These are phyloP conservation scores for Alcedo atthis DNA, from an alignment of 2,797 vertebrate species.

Conservation along the genomic window DNA sequence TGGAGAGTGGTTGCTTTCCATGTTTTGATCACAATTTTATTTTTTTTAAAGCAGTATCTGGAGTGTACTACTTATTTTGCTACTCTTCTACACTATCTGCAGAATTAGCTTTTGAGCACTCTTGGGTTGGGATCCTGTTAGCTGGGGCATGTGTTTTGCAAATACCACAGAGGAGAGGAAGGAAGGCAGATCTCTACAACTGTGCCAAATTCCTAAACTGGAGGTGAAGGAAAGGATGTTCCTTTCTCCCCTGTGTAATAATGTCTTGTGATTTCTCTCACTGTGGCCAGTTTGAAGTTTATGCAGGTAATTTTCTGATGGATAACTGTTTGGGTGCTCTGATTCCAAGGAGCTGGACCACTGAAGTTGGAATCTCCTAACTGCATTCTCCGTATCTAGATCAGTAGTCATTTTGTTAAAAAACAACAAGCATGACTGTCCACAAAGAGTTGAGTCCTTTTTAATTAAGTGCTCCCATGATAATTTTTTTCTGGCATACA, in stretches of 20 bases:
- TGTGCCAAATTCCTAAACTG: not conserved
- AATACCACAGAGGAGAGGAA: not conserved
- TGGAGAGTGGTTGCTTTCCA: not conserved
- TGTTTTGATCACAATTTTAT: not conserved
- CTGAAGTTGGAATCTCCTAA: not conserved
- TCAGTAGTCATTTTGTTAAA: constrained; percentile 36
- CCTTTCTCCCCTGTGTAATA: not conserved
- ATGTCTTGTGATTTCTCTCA: not conserved
- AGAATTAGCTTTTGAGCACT: not conserved
- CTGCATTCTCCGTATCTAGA: not conserved
- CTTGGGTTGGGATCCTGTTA: not conserved
- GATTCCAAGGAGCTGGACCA: not conserved
- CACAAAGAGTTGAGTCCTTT: constrained; percentile 39
- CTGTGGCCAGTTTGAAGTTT: not conserved
- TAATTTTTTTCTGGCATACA: constrained; percentile 44
- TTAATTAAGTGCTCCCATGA: constrained; percentile 58
- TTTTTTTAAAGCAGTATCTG: not conserved
- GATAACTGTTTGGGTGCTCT: not conserved
- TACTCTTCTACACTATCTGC: not conserved
- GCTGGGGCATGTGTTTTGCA: not conserved
- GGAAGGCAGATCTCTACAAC: not conserved
- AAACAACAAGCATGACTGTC: constrained; percentile 7
- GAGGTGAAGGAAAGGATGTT: not conserved
- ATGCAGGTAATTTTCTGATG: not conserved
- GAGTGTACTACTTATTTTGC: not conserved